Conservation (phyloP, 2,113 vertebrate genomes). For the Myrmophylax atrothorax region DNA sequence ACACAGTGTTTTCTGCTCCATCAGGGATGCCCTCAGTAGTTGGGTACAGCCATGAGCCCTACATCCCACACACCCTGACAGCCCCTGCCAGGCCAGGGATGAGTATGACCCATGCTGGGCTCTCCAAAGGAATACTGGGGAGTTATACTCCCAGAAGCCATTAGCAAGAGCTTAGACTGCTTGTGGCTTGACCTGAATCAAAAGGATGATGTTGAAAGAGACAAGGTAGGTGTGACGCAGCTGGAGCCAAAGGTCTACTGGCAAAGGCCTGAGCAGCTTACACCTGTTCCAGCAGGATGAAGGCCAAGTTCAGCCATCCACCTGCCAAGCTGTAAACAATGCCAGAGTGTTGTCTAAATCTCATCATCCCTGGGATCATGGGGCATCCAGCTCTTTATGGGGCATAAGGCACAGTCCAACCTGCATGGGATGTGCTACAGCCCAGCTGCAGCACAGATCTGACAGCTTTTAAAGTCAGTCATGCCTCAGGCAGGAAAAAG, state of each 20-base stretch:
- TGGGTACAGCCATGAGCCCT: accelerated
- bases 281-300: not conserved
- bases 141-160: not conserved
- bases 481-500: not conserved
- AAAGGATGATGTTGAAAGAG: not conserved
- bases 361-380: not conserved
- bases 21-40: not conserved
- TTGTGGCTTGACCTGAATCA: not conserved
- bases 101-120: accelerated
- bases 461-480: not conserved
- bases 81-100: not conserved
- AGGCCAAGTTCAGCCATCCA: not conserved
- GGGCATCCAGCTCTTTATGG: not conserved
- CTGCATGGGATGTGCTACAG: accelerated
- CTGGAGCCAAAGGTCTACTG: not conserved
- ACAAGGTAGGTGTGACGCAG: not conserved
- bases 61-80: not conserved
- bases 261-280: not conserved
- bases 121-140: not conserved
- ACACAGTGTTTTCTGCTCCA: not conserved
- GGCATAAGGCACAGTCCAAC: not conserved
- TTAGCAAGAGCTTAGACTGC: not conserved
- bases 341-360: not conserved
- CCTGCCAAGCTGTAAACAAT: not conserved
- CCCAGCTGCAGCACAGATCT: not conserved